Conservation (phyloP, 2,888 invertebrate genomes). For the Taenaris catops region DNA sequence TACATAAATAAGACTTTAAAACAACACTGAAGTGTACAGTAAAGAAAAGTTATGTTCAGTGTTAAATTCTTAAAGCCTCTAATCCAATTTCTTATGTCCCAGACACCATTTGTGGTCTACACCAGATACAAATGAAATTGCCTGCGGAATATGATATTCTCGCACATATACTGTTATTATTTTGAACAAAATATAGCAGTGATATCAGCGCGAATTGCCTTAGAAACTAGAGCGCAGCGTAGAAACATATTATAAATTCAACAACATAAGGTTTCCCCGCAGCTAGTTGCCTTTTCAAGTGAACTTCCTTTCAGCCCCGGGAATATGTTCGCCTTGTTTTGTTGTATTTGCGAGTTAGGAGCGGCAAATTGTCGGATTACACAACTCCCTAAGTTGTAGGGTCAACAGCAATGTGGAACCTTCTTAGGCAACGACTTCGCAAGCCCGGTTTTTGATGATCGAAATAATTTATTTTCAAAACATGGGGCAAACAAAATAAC, state of each 20-base stretch:
- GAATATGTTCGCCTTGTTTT: conserved; percentile 73
- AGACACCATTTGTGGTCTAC: conserved; percentile 33
- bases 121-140: conserved; percentile 34
- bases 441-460: conserved; percentile 48
- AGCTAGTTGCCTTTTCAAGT: conserved; percentile 71
- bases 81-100: conserved; percentile 17
- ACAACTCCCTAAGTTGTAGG: conserved; percentile 69
- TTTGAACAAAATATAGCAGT: conserved; percentile 50
- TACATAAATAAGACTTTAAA: background rate
- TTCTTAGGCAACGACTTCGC: conserved; percentile 49
- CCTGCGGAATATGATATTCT: conserved; percentile 35
- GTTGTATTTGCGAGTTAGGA: conserved; percentile 73
- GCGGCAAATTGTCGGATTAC: conserved; percentile 73
- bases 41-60: conserved; percentile 1
- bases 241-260: conserved; percentile 67
- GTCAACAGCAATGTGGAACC: conserved; percentile 61
- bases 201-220: conserved; percentile 55
- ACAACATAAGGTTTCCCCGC: conserved; percentile 68
- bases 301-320: conserved; percentile 67
- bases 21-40: background rate
- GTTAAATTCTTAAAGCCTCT: conserved; percentile 6
- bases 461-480: conserved; percentile 50
- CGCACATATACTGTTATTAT: conserved; percentile 50
- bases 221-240: conserved; percentile 55
- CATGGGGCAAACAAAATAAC: conserved; percentile 41